Percentiles rank a stretch among this genome's conserved stretches.
Evolutionary conservation across 2,113 vertebrate species (phyloP).

Genomic region (Epinephelus fuscoguttatus): DNA sequence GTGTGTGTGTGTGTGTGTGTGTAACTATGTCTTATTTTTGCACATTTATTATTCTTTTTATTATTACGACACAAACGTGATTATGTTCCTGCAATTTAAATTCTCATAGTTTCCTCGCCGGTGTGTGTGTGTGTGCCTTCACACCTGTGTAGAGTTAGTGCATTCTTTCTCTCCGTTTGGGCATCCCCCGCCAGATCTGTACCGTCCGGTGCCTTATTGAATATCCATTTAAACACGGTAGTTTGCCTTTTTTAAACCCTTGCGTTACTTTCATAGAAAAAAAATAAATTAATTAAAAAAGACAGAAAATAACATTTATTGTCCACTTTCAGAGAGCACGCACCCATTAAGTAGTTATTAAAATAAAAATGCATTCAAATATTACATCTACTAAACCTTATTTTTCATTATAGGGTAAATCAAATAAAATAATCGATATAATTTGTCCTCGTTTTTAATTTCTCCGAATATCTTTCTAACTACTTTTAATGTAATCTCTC

Average conservation of each 20-base stretch:
- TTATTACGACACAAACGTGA: background rate
- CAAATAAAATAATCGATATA: background rate
- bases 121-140: background rate
- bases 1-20: background rate
- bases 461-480: background rate
- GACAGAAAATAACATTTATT: background rate
- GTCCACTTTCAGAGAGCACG: background rate
- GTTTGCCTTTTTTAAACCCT: background rate
- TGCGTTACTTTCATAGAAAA: background rate
- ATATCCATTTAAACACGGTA: slow-evolving; percentile 8
- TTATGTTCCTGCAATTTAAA: background rate
- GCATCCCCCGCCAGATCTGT: background rate
- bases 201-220: background rate
- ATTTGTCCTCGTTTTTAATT: background rate
- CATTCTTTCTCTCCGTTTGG: background rate
- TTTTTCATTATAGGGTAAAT: background rate
- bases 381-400: background rate
- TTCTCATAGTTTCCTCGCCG: background rate
- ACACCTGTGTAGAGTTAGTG: background rate
- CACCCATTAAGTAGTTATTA: background rate
- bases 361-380: background rate
- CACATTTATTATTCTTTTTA: rapidly evolving
- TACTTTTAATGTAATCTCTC: background rate
- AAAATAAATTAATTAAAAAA: background rate
- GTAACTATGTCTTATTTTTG: background rate